Conservation (phyloP, 2,797 vertebrate species). For the Chrysocyon brachyurus region DNA sequence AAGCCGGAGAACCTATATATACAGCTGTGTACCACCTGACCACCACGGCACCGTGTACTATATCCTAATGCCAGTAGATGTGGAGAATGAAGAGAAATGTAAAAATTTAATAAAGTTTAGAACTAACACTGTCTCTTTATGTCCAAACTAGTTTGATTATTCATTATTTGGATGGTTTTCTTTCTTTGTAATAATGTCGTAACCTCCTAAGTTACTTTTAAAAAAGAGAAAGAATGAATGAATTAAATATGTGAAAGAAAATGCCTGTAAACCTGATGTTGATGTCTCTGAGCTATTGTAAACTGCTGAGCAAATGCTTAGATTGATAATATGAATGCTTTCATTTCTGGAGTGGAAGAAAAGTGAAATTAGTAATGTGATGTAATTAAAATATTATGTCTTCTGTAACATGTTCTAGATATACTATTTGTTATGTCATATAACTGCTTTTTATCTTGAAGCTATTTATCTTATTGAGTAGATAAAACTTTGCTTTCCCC, state of each 20-base stretch:
- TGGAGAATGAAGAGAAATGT: neutral
- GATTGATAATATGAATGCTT: neutral
- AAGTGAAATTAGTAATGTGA: neutral
- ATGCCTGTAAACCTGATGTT: neutral
- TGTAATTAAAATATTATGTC: neutral
- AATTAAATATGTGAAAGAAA: neutral
- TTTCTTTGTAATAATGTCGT: neutral
- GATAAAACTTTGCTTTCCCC: neutral
- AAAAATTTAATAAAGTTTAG: neutral
- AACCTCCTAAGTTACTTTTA: neutral
- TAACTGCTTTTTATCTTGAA: neutral
- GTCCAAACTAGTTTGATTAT: neutral
- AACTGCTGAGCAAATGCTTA: neutral
- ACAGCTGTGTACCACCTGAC: rapidly evolving
- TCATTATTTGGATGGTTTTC: neutral
- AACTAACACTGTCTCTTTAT: neutral
- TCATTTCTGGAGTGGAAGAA: neutral
- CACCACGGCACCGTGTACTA: rapidly evolving
- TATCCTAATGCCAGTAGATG: neutral
- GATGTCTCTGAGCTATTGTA: neutral
- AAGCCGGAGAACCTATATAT: neutral
- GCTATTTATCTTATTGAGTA: neutral
- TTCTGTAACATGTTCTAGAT: neutral
- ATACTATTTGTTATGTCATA: neutral
- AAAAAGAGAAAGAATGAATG: neutral